A percentile compares a stretch with the other conserved stretches of the same genome.
These are phyloP conservation scores for Monomorium pharaonis DNA, from an alignment of 1,140 invertebrate genomes.

Conservation along the genomic window DNA sequence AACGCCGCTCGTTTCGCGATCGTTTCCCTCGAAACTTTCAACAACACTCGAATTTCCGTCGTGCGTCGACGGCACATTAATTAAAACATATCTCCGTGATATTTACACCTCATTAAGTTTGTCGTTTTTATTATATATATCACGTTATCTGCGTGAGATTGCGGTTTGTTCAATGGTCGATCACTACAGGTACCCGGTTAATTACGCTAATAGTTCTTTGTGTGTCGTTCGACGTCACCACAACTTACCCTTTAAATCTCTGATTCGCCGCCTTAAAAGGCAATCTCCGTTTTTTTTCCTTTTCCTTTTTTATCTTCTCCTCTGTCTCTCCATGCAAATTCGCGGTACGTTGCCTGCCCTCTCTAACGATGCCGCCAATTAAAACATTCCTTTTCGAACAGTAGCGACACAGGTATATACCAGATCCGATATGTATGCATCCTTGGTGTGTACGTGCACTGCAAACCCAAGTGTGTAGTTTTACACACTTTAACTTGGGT, in stretches of 20 bases:
- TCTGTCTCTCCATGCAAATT: slow-evolving; percentile 65
- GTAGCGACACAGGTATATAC: not conserved
- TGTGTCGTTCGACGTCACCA: not conserved
- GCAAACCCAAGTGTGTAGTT: too few relatives aligned
- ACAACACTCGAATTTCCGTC: not conserved
- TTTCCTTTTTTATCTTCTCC: slow-evolving; percentile 20
- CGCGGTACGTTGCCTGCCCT: slow-evolving; percentile 49
- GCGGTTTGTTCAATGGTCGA: not conserved
- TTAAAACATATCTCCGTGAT: slow-evolving; percentile 42
- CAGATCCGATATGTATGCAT: slow-evolving; percentile 15
- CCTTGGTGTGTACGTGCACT: not conserved
- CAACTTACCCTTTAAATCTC: slow-evolving; percentile 60
- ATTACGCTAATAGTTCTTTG: slow-evolving; percentile 62
- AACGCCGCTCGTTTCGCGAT: not conserved
- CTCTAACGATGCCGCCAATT: slow-evolving; percentile 78
- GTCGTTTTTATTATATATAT: slow-evolving; percentile 10
- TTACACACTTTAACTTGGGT: too few relatives aligned
- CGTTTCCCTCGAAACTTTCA: not conserved
- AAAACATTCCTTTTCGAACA: slow-evolving; percentile 82
- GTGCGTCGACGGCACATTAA: slow-evolving; percentile 20
- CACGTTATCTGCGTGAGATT: slow-evolving; percentile 36
- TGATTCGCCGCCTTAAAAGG: slow-evolving; percentile 67
- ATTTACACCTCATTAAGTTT: slow-evolving; percentile 40
- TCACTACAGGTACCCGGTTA: slow-evolving; percentile 22
- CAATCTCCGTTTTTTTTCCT: slow-evolving; percentile 8